phyloP scores from a whole-genome alignment of 2,888 invertebrate genomes.

The Drosophila ezoana region DNA sequence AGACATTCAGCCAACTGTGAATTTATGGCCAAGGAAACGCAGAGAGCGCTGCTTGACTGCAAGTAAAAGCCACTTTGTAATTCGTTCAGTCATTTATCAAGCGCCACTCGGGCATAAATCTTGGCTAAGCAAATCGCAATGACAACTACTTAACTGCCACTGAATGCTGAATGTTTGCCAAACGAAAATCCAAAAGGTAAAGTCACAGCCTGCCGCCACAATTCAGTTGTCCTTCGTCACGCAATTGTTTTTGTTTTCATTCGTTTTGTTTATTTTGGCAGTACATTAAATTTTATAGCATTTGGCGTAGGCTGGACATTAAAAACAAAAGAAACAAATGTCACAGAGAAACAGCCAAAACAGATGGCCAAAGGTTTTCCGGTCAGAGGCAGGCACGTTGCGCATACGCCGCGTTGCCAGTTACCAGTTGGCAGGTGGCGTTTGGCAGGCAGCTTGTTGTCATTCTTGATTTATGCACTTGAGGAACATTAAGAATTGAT shows the following conservation, averaged over 20 bases:
- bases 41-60: constrained; percentile 31
- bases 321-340: constrained; percentile 74
- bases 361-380: constrained; percentile 38
- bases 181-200: constrained; percentile 34
- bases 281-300: constrained; percentile 75
- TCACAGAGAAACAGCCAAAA: constrained; percentile 23
- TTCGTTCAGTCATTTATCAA: constrained; percentile 74
- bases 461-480: constrained; percentile 66
- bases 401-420: constrained; percentile 43
- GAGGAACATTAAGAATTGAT: constrained; percentile 67
- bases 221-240: constrained; percentile 50
- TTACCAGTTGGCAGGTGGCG: not conserved
- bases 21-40: constrained; percentile 60
- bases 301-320: constrained; percentile 62
- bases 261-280: constrained; percentile 20
- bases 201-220: constrained; percentile 36
- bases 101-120: constrained; percentile 67
- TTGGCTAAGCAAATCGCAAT: constrained; percentile 67
- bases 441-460: constrained; percentile 29
- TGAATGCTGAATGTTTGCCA: constrained; percentile 16
- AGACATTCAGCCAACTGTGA: constrained; percentile 55
- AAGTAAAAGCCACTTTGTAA: constrained; percentile 59
- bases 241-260: constrained; percentile 46
- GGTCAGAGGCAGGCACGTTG: constrained; percentile 42
- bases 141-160: constrained; percentile 63